Conservation (phyloP, 2,797 vertebrate genomes). For the Linurgus olivaceus region DNA sequence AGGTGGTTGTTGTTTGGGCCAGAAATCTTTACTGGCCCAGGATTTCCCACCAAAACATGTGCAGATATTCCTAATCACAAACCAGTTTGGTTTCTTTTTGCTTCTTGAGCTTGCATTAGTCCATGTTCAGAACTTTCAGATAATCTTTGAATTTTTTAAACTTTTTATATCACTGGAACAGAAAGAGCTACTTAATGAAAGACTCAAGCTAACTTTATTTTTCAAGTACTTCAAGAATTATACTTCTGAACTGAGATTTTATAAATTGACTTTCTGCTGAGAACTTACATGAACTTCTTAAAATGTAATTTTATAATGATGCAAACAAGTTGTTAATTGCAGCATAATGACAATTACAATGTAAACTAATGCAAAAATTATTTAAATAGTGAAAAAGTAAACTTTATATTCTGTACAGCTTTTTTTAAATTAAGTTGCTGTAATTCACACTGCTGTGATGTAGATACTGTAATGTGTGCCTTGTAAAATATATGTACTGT, state of each 20-base stretch:
- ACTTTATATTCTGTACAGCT: slow-evolving; percentile 75
- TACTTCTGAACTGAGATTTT: slow-evolving; percentile 27
- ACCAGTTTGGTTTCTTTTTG: not conserved
- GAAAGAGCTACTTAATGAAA: slow-evolving; percentile 34
- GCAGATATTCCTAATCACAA: not conserved
- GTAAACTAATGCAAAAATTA: slow-evolving; percentile 49
- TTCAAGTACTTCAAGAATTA: slow-evolving; percentile 25
- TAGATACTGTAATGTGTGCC: slow-evolving; percentile 71
- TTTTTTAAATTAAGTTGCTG: slow-evolving; percentile 75
- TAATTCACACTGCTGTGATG: slow-evolving; percentile 68
- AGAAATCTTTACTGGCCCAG: not conserved
- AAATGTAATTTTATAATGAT: slow-evolving; percentile 57
- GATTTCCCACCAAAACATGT: not conserved
- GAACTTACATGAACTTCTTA: not conserved
- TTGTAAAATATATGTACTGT: slow-evolving; percentile 70
- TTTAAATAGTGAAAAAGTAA: slow-evolving; percentile 64
- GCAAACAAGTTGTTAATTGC: slow-evolving; percentile 17
- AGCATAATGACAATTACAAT: slow-evolving; percentile 4
- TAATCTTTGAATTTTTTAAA: slow-evolving; percentile 35
- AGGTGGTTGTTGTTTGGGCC: not conserved
- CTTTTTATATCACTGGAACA: slow-evolving; percentile 47
- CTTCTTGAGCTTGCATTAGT: not conserved
- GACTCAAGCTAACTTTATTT: slow-evolving; percentile 41
- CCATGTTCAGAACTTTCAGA: not conserved
- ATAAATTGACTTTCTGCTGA: slow-evolving; percentile 52